phyloP scores from a whole-genome alignment of 2,113 vertebrate species.

The Microtus pennsylvanicus region DNA sequence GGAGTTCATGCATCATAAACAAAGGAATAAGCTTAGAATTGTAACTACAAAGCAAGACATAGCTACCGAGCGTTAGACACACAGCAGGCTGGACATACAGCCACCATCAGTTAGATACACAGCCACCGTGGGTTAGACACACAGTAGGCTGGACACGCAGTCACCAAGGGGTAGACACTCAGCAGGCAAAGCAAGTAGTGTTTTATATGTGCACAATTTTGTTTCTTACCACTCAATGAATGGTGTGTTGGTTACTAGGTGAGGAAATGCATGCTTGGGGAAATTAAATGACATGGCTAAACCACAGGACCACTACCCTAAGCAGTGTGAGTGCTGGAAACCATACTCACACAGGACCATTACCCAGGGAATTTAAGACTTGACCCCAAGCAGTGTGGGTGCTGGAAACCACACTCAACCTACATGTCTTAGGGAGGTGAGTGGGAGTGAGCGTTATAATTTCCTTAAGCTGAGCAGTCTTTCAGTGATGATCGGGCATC shows the following conservation, averaged over 20 bases:
- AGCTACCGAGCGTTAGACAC: not conserved
- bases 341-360: not conserved
- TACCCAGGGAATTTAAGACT: not conserved
- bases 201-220: not conserved
- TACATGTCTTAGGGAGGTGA: not conserved
- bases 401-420: not conserved
- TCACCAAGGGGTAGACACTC: not conserved
- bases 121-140: too few relatives aligned
- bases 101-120: too few relatives aligned
- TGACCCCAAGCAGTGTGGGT: not conserved
- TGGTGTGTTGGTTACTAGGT: not conserved
- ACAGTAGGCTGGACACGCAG: not conserved
- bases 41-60: not conserved
- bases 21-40: not conserved
- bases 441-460: not conserved
- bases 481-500: not conserved
- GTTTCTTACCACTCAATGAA: not conserved
- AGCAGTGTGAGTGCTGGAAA: not conserved
- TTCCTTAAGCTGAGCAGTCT: conserved; percentile 1
- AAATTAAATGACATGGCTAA: conserved; percentile 32
- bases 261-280: not conserved
- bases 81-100: not conserved
- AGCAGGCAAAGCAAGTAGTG: not conserved
- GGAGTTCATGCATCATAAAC: not conserved
- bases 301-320: not conserved